Percentiles rank a stretch among this genome's conserved stretches.
phyloP scores from a whole-genome alignment of 2,113 vertebrate genomes.

The Tupaia tana region DNA sequence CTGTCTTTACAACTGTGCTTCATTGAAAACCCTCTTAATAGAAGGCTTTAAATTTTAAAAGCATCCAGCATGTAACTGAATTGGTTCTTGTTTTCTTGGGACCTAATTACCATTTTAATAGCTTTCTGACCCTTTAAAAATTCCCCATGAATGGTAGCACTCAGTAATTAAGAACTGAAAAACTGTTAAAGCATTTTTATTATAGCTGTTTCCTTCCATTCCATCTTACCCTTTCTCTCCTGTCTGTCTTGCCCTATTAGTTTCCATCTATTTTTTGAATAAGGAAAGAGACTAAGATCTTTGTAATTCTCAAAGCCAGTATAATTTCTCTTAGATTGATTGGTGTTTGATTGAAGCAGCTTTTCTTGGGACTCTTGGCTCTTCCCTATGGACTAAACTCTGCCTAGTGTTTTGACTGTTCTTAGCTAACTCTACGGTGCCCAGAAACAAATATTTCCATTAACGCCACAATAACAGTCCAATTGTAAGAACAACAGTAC shows the following conservation, averaged over 20 bases:
- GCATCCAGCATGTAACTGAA: conserved; percentile 77
- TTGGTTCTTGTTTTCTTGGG: conserved; percentile 75
- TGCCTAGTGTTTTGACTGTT: not conserved
- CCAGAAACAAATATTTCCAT: conserved; percentile 3
- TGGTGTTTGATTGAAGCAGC: conserved; percentile 49
- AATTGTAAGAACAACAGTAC: not conserved
- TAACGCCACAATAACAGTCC: not conserved
- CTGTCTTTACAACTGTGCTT: conserved; percentile 78
- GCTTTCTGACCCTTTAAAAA: conserved; percentile 70
- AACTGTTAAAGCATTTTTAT: conserved; percentile 38
- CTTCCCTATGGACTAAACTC: not conserved
- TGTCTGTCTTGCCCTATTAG: not conserved
- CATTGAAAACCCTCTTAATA: conserved; percentile 75
- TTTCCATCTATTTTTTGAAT: conserved; percentile 44
- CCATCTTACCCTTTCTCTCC: conserved; percentile 46
- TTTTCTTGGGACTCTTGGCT: conserved; percentile 45
- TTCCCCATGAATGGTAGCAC: conserved; percentile 66
- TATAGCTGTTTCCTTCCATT: conserved; percentile 60
- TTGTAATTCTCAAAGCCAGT: not conserved
- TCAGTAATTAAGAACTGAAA: conserved; percentile 58
- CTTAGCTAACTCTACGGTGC: not conserved
- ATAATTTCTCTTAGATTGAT: not conserved
- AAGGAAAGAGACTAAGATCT: conserved; percentile 56
- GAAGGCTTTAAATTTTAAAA: conserved; percentile 69
- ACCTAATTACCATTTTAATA: conserved; percentile 75